These are phyloP conservation scores for Temnothorax rugatulus DNA, from an alignment of 2,888 invertebrate species.

Conservation along the genomic window DNA sequence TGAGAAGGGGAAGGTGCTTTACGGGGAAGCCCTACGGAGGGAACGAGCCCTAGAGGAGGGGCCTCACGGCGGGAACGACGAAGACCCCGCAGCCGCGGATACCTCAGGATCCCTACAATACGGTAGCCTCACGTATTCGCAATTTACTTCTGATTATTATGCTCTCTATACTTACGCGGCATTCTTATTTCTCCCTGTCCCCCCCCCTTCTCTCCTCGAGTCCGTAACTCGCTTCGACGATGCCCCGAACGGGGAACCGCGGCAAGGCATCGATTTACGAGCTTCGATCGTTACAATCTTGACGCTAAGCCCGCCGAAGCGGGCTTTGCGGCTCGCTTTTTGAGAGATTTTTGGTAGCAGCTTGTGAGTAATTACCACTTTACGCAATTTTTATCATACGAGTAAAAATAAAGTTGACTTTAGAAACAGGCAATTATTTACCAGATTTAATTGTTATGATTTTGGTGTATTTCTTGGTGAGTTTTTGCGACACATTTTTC, in stretches of 20 bases:
- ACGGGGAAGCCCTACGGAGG: conserved; percentile 47
- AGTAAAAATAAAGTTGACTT: not conserved
- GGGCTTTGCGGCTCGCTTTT: conserved; percentile 2
- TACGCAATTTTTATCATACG: not conserved
- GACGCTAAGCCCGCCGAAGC: conserved; percentile 43
- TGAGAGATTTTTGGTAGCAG: not conserved
- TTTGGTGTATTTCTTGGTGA: not conserved
- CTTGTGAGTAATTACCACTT: not conserved
- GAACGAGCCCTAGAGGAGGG: conserved; percentile 47
- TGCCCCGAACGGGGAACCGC: conserved; percentile 61
- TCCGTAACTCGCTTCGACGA: conserved; percentile 32
- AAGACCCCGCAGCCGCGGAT: conserved; percentile 54
- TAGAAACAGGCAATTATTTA: not conserved
- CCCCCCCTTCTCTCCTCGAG: conserved; percentile 11
- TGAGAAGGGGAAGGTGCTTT: not conserved
- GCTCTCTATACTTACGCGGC: conserved; percentile 84
- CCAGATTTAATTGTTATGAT: not conserved
- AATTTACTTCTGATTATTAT: conserved; percentile 86
- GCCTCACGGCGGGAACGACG: conserved; percentile 47
- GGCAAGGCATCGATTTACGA: conserved; percentile 68
- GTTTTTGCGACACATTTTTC: not conserved
- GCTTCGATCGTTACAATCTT: conserved; percentile 64
- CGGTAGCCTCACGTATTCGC: conserved; percentile 86
- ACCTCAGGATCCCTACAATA: conserved; percentile 77
- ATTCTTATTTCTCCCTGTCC: conserved; percentile 71